These are phyloP conservation scores for Drosophila melanocephala DNA, from an alignment of 2,888 invertebrate species.

Conservation along the genomic window DNA sequence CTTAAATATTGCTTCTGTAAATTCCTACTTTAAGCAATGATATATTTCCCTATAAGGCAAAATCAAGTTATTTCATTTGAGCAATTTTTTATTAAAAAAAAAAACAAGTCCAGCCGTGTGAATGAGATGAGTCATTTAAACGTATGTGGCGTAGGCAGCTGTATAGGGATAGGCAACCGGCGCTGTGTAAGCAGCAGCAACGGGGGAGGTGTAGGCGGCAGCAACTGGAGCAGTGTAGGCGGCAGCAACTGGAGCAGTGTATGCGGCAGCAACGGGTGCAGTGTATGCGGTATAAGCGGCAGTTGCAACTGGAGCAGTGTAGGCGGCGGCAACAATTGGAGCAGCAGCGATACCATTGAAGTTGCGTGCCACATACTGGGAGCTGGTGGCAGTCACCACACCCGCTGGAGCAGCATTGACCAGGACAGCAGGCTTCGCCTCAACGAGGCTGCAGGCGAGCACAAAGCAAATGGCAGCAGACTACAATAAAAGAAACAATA, in stretches of 20 bases:
- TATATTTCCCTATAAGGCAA: background rate
- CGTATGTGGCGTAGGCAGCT: slow-evolving; percentile 67
- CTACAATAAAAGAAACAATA: slow-evolving; percentile 47
- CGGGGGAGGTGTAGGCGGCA: slow-evolving; percentile 59
- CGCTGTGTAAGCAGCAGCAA: slow-evolving; percentile 72
- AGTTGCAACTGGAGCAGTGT: slow-evolving; percentile 57
- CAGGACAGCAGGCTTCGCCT: slow-evolving; percentile 85
- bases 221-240: slow-evolving; percentile 75
- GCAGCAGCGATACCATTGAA: slow-evolving; percentile 87
- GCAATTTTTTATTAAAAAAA: slow-evolving; percentile 16
- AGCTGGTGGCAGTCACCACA: slow-evolving; percentile 87
- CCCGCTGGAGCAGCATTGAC: slow-evolving; percentile 80
- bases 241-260: slow-evolving; percentile 60
- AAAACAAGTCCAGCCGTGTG: background rate
- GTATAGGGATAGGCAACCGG: slow-evolving; percentile 57
- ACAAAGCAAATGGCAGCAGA: slow-evolving; percentile 84
- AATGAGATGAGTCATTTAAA: slow-evolving; percentile 30
- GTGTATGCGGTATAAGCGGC: slow-evolving; percentile 66
- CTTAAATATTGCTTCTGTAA: background rate
- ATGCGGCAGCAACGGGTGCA: slow-evolving; percentile 75
- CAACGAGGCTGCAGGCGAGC: slow-evolving; percentile 85
- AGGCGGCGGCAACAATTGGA: slow-evolving; percentile 76
- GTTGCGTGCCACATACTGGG: slow-evolving; percentile 87
- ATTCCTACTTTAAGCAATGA: background rate
- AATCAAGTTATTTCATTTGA: background rate